Conservation (phyloP, 2,797 vertebrate species). For the Pachyuromys duprasi region DNA sequence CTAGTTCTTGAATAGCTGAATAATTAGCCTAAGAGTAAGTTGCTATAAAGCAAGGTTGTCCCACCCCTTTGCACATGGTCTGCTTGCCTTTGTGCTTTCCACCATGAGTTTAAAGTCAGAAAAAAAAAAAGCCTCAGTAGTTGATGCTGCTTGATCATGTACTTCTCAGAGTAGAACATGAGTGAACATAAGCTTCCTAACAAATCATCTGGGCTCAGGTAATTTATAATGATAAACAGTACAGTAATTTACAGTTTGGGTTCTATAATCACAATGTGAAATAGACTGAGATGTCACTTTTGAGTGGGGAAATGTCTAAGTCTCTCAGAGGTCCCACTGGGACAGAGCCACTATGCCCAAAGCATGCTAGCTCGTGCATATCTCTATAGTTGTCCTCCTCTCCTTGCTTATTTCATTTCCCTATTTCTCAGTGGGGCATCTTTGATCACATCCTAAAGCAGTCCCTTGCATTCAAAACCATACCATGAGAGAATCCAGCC, state of each 20-base stretch:
- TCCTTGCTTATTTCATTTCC: not conserved
- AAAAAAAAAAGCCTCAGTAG: not conserved
- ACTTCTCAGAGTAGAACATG: not conserved
- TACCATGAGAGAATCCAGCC: not conserved
- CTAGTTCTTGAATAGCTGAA: not conserved
- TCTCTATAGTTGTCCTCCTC: not conserved
- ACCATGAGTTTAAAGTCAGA: not conserved
- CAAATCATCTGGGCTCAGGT: not conserved
- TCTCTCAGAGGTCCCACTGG: not conserved
- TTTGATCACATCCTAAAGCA: not conserved
- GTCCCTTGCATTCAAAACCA: not conserved
- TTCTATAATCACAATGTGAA: not conserved
- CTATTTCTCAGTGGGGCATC: not conserved
- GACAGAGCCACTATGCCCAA: accelerated
- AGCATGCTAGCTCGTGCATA: accelerated
- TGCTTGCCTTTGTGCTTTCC: not conserved
- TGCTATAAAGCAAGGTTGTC: not conserved
- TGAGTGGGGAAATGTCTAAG: no score
- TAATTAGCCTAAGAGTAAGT: not conserved
- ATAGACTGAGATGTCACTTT: not conserved
- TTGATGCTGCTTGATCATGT: not conserved
- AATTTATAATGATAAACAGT: not conserved
- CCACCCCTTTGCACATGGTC: not conserved
- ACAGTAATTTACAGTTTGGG: not conserved
- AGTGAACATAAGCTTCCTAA: not conserved